Conservation (phyloP, 2,113 vertebrate genomes). For the Phalacrocorax carbo region DNA sequence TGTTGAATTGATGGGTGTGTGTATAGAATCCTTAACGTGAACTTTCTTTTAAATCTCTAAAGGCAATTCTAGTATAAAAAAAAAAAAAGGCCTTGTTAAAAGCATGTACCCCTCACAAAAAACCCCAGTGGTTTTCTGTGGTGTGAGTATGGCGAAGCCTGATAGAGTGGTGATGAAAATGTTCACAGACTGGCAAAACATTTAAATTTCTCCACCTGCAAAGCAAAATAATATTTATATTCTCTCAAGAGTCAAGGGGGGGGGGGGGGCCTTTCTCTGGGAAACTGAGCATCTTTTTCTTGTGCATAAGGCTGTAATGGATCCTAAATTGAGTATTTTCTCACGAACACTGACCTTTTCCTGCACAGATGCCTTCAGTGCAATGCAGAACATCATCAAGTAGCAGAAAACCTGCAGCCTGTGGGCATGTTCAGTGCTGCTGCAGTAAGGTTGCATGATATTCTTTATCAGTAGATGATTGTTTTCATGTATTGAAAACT, state of each 20-base stretch:
- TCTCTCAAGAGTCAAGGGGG: neutral
- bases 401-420: neutral
- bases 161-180: neutral
- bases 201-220: neutral
- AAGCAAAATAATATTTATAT: neutral
- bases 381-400: neutral
- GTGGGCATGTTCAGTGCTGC: neutral
- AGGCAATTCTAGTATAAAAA: neutral
- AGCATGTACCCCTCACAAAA: neutral
- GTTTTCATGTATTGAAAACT: neutral
- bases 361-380: neutral
- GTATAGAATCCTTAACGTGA: neutral
- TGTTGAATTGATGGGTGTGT: neutral
- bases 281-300: neutral
- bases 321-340: neutral
- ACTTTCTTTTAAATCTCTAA: neutral
- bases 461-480: neutral
- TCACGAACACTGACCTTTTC: neutral
- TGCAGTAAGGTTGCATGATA: neutral
- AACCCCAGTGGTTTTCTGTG: neutral
- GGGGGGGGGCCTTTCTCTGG: neutral
- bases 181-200: neutral
- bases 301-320: neutral
- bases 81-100: neutral
- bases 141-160: neutral